Evolutionary conservation across 2,797 vertebrate species (phyloP).

Genomic region (Peromyscus eremicus): DNA sequence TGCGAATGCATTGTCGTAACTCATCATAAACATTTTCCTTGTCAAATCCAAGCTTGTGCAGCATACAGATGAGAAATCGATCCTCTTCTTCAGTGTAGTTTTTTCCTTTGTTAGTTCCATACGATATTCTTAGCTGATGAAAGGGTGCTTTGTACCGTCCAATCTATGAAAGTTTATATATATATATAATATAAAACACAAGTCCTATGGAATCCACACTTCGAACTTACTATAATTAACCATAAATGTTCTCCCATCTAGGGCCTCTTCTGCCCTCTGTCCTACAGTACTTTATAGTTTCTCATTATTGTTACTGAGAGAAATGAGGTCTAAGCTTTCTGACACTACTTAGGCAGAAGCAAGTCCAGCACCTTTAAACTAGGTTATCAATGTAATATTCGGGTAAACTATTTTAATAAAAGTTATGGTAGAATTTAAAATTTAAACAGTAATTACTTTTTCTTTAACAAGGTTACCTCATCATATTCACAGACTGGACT

Average conservation of each 20-base stretch:
- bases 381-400: not conserved
- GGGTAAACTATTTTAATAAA: not conserved
- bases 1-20: conserved; percentile 97
- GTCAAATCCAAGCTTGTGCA: conserved; percentile 99
- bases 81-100: conserved; percentile 99
- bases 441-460: conserved; percentile 18
- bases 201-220: not conserved
- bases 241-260: conserved; percentile 20
- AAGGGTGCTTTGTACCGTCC: conserved; percentile 99
- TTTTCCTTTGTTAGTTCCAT: conserved; percentile 99
- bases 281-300: not conserved
- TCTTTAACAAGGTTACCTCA: not conserved
- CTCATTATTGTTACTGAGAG: not conserved
- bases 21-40: conserved; percentile 99
- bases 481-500: not conserved
- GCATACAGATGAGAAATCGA: conserved; percentile 99
- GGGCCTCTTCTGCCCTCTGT: not conserved
- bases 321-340: conserved; percentile 12
- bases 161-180: conserved; percentile 89
- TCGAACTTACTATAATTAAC: conserved; percentile 44
- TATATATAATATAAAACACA: conserved; percentile 4
- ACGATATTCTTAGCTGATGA: conserved; percentile 98
- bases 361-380: not conserved
- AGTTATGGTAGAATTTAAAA: not conserved
- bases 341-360: not conserved